Evolutionary conservation across 2,113 vertebrate genomes (phyloP).

Genomic region (Toxostoma redivivum): DNA sequence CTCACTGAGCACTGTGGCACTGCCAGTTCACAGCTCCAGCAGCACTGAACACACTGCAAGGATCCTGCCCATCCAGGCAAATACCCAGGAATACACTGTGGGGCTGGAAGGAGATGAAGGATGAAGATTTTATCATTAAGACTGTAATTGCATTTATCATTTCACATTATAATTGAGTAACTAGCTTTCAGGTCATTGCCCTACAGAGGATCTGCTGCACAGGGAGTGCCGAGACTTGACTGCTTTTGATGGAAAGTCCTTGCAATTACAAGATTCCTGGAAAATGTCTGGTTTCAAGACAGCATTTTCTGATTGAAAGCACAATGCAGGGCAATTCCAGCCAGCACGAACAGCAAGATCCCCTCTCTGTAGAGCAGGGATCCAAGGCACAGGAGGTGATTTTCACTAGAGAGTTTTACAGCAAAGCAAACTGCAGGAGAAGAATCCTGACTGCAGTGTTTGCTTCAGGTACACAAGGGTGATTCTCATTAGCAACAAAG

Average conservation of each 20-base stretch:
- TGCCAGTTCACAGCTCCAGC: background rate
- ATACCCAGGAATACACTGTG: background rate
- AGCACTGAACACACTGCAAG: background rate
- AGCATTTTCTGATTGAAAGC: background rate
- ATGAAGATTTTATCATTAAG: background rate
- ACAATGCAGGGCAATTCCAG: background rate
- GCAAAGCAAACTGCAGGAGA: background rate
- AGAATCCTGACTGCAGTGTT: background rate
- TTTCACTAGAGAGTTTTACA: background rate
- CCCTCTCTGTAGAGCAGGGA: background rate
- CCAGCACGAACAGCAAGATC: background rate
- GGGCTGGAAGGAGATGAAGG: background rate
- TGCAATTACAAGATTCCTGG: background rate
- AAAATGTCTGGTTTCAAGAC: slow-evolving; percentile 1
- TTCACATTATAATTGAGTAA: background rate
- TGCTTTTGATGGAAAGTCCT: background rate
- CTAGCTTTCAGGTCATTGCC: background rate
- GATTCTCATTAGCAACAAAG: background rate
- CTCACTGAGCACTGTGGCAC: background rate
- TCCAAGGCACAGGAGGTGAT: background rate
- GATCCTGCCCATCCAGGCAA: background rate
- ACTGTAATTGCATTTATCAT: background rate
- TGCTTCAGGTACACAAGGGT: background rate
- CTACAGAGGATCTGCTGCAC: background rate
- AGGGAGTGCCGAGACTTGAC: background rate